Percentiles rank a stretch among this genome's conserved stretches.
Evolutionary conservation across 37 sponge, comb jelly and placozoan species (phyloP).

Genomic region (Cladorhizidae sp.): DNA sequence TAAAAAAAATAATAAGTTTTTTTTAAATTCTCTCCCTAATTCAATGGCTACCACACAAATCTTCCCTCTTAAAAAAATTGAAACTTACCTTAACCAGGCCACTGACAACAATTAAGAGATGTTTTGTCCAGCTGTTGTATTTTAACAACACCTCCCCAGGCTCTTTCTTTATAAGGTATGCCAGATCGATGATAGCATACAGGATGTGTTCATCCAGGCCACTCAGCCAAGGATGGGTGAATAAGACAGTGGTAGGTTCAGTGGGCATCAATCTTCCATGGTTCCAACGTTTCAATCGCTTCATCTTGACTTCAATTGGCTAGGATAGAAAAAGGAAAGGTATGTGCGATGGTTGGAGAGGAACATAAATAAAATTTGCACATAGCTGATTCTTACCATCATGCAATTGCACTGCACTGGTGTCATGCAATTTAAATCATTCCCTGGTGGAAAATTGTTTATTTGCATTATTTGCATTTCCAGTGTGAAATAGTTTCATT

Average conservation of each 20-base stretch:
- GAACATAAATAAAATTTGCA: not conserved
- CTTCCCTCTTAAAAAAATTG: no score
- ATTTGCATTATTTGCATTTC: no score
- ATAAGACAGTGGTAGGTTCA: conserved; percentile 59
- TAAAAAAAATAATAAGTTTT: no score
- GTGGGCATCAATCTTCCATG: conserved; percentile 54
- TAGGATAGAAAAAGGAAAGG: conserved; percentile 1
- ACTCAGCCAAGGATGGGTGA: conserved; percentile 74
- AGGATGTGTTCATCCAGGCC: conserved; percentile 51
- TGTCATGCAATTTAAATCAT: no score
- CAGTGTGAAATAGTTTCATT: no score
- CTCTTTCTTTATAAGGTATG: conserved; percentile 59
- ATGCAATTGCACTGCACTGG: no score
- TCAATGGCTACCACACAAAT: no score
- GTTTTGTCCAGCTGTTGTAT: conserved; percentile 40
- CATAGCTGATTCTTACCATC: no score
- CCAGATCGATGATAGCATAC: conserved; percentile 21
- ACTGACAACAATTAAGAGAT: conserved; percentile 77
- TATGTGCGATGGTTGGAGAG: not conserved
- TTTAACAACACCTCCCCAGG: conserved; percentile 56
- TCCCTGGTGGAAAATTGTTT: no score
- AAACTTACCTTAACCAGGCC: conserved; percentile 76
- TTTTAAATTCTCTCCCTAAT: no score
- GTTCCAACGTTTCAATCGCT: conserved; percentile 61
- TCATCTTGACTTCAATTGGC: conserved; percentile 83